Base-by-base conservation (phyloP, 2,797 vertebrate species). In the Sternotherus odoratus region DNA sequence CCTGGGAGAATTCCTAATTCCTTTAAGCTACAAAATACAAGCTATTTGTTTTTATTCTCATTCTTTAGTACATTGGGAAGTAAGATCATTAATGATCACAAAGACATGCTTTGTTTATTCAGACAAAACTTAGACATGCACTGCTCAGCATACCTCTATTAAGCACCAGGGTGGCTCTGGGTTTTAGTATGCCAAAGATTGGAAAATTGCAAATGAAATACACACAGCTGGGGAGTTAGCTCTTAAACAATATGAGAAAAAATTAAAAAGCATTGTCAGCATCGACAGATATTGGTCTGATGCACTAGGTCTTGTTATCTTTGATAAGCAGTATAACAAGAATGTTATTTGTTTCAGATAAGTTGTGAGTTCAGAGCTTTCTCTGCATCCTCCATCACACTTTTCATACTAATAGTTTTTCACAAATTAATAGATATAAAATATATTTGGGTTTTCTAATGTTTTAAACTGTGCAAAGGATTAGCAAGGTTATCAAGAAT, bases 31-130 rank as follows among this genome's bases (percentile, higher is more conserved):
- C 81, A 85, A 95, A 95, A 97, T 84, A 96, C 69, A 8, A 2
- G 87, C 91, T 96, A 89, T 97, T 97, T 93, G 77, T 92, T 97
- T 98, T 95, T 90, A 97, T 96, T 98, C 93, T 93, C 95, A 19
- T 95, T 93, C 87, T 95, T 97, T 49, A 84, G 91, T 93, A 83
- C 84, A 50, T 54, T 91, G 89, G 86, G 95, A 96, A 96, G 84
- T 84, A 86, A 95, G 95, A 94, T 92, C 85, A 43, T 91, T 97
- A 94, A 77, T 88, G 91, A 97, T 97, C 92, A 94, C 89, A 96
- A 96, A 97, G 66, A 48, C 91, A 84, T 91, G 50, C 74, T 77
- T 91, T 93, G 91, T 97, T 95, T 89, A 36, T 92, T 95, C 54
- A 82, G 81, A 91, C 83, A 79, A 83, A 93, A 93, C 54, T 19